Conservation (phyloP, 2,888 invertebrate species). For the Leucophenga maculata region DNA sequence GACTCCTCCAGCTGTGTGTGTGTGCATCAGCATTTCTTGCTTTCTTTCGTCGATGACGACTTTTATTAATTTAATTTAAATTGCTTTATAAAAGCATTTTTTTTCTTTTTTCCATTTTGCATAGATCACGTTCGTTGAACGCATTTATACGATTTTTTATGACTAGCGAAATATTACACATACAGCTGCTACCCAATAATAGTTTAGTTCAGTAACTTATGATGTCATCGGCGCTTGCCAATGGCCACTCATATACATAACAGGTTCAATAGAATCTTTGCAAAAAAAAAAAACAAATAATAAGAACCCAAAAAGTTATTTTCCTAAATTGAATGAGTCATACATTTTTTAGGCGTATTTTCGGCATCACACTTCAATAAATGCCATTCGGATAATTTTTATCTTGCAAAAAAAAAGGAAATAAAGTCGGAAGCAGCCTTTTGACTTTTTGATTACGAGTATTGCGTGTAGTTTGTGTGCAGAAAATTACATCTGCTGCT, state of each 20-base stretch:
- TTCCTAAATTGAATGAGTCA: conserved; percentile 15
- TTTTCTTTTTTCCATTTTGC: background rate
- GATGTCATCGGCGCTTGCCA: conserved; percentile 7
- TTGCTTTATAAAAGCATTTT: background rate
- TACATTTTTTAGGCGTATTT: background rate
- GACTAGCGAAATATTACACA: background rate
- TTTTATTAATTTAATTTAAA: conserved; percentile 12
- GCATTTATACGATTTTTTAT: background rate
- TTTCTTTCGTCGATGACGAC: conserved; percentile 41
- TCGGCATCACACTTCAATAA: background rate
- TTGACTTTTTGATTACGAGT: conserved; percentile 18
- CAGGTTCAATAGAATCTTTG: background rate
- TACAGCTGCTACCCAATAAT: background rate
- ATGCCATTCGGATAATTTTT: background rate
- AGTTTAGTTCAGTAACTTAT: background rate
- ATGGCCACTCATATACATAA: background rate
- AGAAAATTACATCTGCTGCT: background rate
- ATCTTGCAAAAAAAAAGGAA: conserved; percentile 9
- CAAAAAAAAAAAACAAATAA: background rate
- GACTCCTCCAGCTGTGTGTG: background rate
- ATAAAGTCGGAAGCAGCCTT: conserved; percentile 28
- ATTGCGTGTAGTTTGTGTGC: background rate
- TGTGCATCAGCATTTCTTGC: conserved; percentile 14
- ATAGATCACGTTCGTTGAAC: background rate
- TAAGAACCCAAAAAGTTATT: background rate